Percentiles rank a stretch among this genome's conserved stretches.
These are phyloP conservation scores for Mimas tiliae DNA, from an alignment of 2,888 invertebrate species.

Conservation along the genomic window DNA sequence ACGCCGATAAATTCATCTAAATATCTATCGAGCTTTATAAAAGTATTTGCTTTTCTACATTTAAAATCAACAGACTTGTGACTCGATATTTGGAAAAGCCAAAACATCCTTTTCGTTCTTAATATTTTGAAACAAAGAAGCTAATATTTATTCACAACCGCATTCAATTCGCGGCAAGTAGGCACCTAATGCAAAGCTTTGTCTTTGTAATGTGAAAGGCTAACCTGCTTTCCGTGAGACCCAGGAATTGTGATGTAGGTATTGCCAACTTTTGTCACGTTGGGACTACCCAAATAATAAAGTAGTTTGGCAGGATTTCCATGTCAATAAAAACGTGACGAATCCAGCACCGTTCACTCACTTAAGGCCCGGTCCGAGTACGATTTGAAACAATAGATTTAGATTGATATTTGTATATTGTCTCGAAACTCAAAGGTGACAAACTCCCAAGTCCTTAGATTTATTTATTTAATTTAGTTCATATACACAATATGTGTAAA, in stretches of 20 bases:
- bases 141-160: slow-evolving; percentile 11
- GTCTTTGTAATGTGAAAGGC: slow-evolving; percentile 23
- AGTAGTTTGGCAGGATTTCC: slow-evolving; percentile 37
- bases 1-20: no score
- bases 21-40: not conserved
- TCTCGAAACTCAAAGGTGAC: no score
- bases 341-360: slow-evolving; percentile 42
- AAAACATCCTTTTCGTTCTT: not conserved
- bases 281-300: slow-evolving; percentile 21
- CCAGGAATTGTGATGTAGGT: slow-evolving; percentile 3
- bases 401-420: no score
- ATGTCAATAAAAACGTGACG: slow-evolving; percentile 35
- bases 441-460: no score
- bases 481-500: no score
- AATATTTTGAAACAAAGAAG: not conserved
- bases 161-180: not conserved
- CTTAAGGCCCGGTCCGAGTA: no score
- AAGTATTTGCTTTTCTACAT: not conserved
- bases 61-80: not conserved
- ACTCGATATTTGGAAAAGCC: not conserved
- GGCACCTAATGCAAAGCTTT: slow-evolving; percentile 3
- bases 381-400: no score
- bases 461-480: no score
- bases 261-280: slow-evolving; percentile 7
- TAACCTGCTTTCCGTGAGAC: slow-evolving; percentile 8